Conservation (phyloP, 2,888 invertebrate genomes). For the Tineola bisselliella region DNA sequence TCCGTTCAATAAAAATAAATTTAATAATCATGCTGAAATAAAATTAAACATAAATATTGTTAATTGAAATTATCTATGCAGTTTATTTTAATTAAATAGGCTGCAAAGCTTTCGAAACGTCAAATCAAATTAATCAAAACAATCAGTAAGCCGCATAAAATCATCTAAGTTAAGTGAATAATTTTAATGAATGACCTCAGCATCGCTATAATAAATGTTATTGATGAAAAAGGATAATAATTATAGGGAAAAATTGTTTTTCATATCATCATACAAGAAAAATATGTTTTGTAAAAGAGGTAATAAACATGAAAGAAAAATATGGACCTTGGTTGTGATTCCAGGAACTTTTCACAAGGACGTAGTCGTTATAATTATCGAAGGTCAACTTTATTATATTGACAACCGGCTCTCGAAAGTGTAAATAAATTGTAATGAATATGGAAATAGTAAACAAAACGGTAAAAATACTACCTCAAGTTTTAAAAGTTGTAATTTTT, state of each 20-base stretch:
- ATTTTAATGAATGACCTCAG: too few relatives aligned
- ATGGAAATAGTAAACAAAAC: neutral
- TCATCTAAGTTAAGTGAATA: too few relatives aligned
- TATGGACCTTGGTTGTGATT: neutral
- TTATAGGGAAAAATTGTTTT: constrained; percentile 17
- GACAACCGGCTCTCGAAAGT: neutral
- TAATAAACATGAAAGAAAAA: neutral
- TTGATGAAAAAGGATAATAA: constrained; percentile 28
- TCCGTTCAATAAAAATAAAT: too few relatives aligned
- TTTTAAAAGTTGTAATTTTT: too few relatives aligned
- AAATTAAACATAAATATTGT: too few relatives aligned
- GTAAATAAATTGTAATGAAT: neutral
- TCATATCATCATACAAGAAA: neutral
- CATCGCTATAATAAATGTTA: constrained; percentile 26
- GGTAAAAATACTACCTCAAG: too few relatives aligned
- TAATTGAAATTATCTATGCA: too few relatives aligned
- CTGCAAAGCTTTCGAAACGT: too few relatives aligned
- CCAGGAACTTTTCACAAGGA: neutral
- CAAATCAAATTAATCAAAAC: too few relatives aligned
- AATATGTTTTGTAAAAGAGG: neutral
- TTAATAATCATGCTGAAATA: too few relatives aligned
- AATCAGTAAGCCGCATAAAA: too few relatives aligned
- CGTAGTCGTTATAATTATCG: neutral
- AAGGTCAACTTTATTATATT: neutral
- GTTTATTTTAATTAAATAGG: too few relatives aligned